Evolutionary conservation across 1,140 invertebrate species (phyloP), one percentile per base, ranked within the genome.

Genomic region (Drosophila neocordata): DNA sequence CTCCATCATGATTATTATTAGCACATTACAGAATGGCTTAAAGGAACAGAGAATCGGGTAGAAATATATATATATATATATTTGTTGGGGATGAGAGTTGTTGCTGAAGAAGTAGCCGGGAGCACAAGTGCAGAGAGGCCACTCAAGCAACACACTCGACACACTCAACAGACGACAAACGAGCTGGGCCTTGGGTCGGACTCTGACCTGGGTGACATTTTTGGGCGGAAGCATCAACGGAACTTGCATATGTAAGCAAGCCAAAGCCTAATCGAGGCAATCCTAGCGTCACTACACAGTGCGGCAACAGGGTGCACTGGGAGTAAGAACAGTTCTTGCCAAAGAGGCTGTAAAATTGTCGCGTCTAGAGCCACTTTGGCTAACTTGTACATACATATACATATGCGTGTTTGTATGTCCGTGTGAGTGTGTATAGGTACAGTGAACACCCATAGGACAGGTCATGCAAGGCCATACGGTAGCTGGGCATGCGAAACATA

Each of bases 1-100:
- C 77, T 64, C 76, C 81, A 87, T 87, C 81, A 87, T 87, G 83
- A 88, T 87, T 87, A 88, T 82, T 87, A 87, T 87, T 87, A 81
- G 82, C 82, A 87, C 82, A 85, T 85, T 85, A 87, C 78, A 77
- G 73, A 48, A 67, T 65, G 79, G 63, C 63, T 65, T 67, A 72
- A 65, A 64, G 55, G 34, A 57, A 24, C 34, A 66, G 20, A 56
- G 18, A 41, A 2, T 24, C 22, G 22, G 22, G 22, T 24, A 2
- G 22, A 31, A 31, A 31, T 4, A 31, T 31, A 31, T 31, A 31
- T 31, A 6, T 31, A 4, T 24, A 4, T 31, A 1, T 31, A 6
- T 31, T 1, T 31, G 27, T 31, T 31, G 4, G 27, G 15, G 2
- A 48, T 44, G 41, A 15, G 41, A 44, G 15, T 44, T 44, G 41